Base-by-base conservation (phyloP, 1,140 invertebrate genomes). In the Atta colombica region DNA sequence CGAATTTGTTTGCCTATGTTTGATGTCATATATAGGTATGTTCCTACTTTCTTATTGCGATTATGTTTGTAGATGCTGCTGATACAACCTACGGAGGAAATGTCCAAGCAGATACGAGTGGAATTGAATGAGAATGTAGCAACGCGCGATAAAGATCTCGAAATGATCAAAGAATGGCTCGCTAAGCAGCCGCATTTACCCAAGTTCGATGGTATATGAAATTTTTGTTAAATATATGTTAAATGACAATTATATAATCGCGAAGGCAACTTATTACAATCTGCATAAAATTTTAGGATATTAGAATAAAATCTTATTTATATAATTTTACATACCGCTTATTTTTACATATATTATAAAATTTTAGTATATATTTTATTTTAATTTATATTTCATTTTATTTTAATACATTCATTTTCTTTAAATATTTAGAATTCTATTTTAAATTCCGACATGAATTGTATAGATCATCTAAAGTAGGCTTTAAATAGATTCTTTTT, bases 111-210 rank as follows among this genome's bases (percentile, higher is more conserved):
- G 93, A 98, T 98, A 91, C 96, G 97, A 77, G 95, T 96, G 85
- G 98, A 98, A 93, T 94, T 98, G n/a, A 98, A 98, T 61, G 96
- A 97, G 93, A 96, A 97, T 91, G 95, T 96, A 6, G 94, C 94
- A 39, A 97, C 97, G 0, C 95, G 97, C 45, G 96, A 97, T 6
- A 95, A 95, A 1, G 97, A 98, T 92, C 94, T 98, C 65, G 92
- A 95, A 86, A 94, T 96, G 25, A 96, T 98, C 21, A 97, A 96
- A 82, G 96, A 97, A 81, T 98, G 97, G 97, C 93, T 98, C 0
- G 92, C 94, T 10, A 97, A 97, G 88, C 97, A 98, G 93, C 97
- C 97, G 0, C 97, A 98, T 95, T 95, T 98, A 68, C 97, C 97
- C 25, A 94, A 96, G 75, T 96, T 96, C 60, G 96, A 97, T 95